Percentiles rank a stretch among this genome's conserved stretches.
Evolutionary conservation across 2,888 invertebrate genomes (phyloP).

Genomic region (Eristalis arbustorum): DNA sequence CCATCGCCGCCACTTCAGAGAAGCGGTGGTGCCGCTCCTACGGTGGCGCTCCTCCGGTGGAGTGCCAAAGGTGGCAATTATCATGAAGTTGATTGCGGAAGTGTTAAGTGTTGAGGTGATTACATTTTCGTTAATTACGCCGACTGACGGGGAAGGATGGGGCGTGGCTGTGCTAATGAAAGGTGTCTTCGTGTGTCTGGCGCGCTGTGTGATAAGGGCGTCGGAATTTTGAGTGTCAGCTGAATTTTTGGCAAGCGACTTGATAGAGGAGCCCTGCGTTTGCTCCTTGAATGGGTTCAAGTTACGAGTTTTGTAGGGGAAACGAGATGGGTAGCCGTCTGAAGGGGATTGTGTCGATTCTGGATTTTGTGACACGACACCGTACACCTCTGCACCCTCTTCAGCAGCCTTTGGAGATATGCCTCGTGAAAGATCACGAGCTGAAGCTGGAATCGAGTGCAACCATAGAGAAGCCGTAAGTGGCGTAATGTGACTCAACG

Average conservation of each 20-base stretch:
- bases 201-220: not conserved
- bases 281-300: no score
- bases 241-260: not conserved
- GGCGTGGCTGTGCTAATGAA: conserved; percentile 11
- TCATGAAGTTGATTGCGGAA: conserved; percentile 52
- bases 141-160: not conserved
- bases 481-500: no score
- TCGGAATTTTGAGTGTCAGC: not conserved
- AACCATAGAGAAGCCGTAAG: no score
- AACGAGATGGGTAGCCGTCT: not conserved
- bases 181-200: not conserved
- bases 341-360: no score
- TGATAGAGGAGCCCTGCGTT: no score
- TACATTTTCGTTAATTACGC: conserved; percentile 58
- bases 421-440: no score
- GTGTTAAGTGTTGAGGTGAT: conserved; percentile 61
- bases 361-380: no score
- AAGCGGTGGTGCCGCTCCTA: not conserved
- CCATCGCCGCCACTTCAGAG: conserved; percentile 2
- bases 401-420: no score
- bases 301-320: no score
- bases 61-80: conserved; percentile 57
- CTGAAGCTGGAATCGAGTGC: no score
- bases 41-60: not conserved
- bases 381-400: no score